These are phyloP conservation scores for Erpetoichthys calabaricus DNA, from an alignment of 2,797 vertebrate species.

Conservation along the genomic window DNA sequence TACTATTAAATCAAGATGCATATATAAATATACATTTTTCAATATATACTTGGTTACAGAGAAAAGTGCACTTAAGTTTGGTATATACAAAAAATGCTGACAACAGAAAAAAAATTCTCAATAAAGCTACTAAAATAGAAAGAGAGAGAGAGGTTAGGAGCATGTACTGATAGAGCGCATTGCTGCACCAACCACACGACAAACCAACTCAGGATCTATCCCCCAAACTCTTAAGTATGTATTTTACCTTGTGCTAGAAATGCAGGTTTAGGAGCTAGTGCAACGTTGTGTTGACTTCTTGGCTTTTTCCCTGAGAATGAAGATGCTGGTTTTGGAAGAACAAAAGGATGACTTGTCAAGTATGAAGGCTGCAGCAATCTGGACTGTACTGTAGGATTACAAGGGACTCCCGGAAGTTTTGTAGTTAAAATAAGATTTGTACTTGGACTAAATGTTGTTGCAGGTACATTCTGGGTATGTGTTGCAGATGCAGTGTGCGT, in stretches of 20 bases:
- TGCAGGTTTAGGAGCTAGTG: constrained; percentile 59
- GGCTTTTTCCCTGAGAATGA: constrained; percentile 44
- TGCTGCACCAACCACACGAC: no score
- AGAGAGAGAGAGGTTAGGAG: no score
- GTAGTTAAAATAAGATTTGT: constrained; percentile 46
- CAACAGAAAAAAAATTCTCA: no score
- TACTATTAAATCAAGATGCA: no score
- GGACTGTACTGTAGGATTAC: constrained; percentile 40
- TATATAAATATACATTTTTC: no score
- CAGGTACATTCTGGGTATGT: constrained; percentile 47
- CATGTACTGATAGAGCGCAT: no score
- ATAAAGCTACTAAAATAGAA: no score
- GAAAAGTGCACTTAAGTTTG: no score
- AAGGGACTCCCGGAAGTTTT: constrained; percentile 35
- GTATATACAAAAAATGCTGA: no score
- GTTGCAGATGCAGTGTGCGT: constrained; percentile 68
- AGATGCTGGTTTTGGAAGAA: constrained; percentile 55
- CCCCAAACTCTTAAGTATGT: no score
- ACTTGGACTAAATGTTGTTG: constrained; percentile 64
- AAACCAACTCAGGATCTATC: no score
- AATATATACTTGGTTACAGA: no score
- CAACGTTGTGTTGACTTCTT: constrained; percentile 64
- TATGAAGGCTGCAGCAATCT: constrained; percentile 27
- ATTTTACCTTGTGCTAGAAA: constrained; percentile 67
- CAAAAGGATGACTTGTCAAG: constrained; percentile 49